Base-by-base conservation (phyloP, 2,113 vertebrate species). In the Megaleporinus macrocephalus region DNA sequence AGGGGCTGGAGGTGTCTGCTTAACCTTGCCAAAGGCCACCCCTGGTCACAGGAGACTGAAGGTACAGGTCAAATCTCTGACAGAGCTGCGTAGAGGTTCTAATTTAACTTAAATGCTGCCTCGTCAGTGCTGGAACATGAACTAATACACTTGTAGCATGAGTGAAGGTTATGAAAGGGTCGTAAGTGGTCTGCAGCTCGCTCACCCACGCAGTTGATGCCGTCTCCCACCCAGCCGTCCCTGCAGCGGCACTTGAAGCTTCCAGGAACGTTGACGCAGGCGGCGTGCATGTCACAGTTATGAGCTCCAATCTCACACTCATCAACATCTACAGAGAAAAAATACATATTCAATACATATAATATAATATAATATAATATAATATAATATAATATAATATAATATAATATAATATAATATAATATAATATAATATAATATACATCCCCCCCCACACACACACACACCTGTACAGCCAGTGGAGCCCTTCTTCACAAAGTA, bases 161-260 rank as follows among this genome's bases (percentile, higher is more conserved):
- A 5, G 15, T 57, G 6, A 53, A 53, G 2, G 18, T 53, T 53
- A 57, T 2, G 55, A 11, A 9, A 61, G 24, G 6, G 57, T 22
- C 24, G 0, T 63, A 20, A 27, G 13, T 57, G 51, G 15, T 77
- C 20, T 20, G 12, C 44, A 3, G 0, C 27, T 4, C 13, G 93
- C 96, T 96, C 89, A 99, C 97, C 97, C 0, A 94, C 89, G 89
- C 97, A 99, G 85, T 95, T 92, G 82, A 97, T 94, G 66, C 98
- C 96, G 0, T 98, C 95, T 26, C 97, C 96, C 0, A 93, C 85
- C 97, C 97, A 99, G 78, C 97, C 97, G 0, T 95, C 94, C 26
- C 92, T 93, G 49, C 98, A 99, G 81, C 96, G 96, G 90, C 97
- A 99, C 79, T 96, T 95, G 89, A 99, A 99, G 91, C 96, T 99